Conservation (phyloP, 2,888 invertebrate species). For the Coelopa pilipes region DNA sequence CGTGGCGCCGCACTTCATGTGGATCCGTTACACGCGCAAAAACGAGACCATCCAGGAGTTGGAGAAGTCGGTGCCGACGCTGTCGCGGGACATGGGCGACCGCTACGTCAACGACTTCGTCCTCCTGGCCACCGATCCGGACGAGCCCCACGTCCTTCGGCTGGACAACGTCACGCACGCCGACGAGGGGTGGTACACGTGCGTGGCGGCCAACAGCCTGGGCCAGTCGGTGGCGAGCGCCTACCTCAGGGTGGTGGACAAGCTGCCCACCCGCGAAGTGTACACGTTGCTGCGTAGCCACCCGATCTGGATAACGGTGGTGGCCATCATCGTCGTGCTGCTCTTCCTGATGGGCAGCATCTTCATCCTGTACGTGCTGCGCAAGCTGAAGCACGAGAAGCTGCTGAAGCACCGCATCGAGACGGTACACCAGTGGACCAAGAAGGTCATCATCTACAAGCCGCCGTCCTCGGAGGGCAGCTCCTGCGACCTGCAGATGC, state of each 20-base stretch:
- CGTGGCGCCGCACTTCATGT: constrained; percentile 83
- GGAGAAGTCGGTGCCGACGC: constrained; percentile 46
- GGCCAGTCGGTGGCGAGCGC: constrained; percentile 84
- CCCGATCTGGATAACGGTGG: constrained; percentile 71
- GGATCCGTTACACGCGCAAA: constrained; percentile 71
- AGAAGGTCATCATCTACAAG: constrained; percentile 89
- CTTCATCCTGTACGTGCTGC: constrained; percentile 74
- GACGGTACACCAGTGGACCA: constrained; percentile 89
- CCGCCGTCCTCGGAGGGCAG: constrained; percentile 69
- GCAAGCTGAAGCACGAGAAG: constrained; percentile 80
- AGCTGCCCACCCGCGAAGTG: constrained; percentile 50
- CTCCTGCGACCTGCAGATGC: constrained; percentile 71
- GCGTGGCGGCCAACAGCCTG: constrained; percentile 88
- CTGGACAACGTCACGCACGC: constrained; percentile 87
- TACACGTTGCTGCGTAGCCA: constrained; percentile 65
- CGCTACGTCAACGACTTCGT: constrained; percentile 39
- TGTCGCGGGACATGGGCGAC: constrained; percentile 32
- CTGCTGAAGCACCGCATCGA: constrained; percentile 83
- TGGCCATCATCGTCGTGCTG: constrained; percentile 70
- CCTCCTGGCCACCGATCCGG: constrained; percentile 46
- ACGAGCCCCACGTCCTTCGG: constrained; percentile 73
- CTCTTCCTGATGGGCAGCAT: constrained; percentile 66
- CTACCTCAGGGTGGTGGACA: constrained; percentile 81
- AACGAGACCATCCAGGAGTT: constrained; percentile 48
- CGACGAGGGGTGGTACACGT: constrained; percentile 96